Evolutionary conservation across 2,797 vertebrate genomes (phyloP), one percentile per base, ranked within the genome.

Genomic region (Odontamblyopus lacepedii): DNA sequence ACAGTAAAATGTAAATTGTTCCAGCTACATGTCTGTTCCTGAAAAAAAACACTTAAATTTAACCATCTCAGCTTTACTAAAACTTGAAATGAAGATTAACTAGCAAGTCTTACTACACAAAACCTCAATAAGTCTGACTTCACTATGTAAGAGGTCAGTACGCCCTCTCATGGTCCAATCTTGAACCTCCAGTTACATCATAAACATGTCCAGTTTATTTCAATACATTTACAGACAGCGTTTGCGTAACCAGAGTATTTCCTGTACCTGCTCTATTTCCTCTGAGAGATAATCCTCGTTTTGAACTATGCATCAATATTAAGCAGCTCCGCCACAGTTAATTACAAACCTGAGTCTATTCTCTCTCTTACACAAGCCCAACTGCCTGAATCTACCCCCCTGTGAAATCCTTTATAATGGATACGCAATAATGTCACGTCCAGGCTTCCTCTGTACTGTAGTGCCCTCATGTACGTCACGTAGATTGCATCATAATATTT

Each of bases 191-290:
- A n/a, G 50, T 12, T 15, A 7, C 11, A 68, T 35, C 44, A 30
- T 30, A 51, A 48, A 48, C 19, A 3, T 19, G 7, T 62, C 27
- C 6, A 9, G 19, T 60, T 15, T 64, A 61, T 59, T 26, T 7
- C 5, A 73, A n/a, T 0, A 3, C 67, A 72, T 62, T 12, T 29
- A 83, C 1, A 63, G 32, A 83, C 0, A 63, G 30, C 3, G 26
- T 13, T 27, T 69, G 51, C 56, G 73, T 64, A 12, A 41, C 60
- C 71, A 70, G 38, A 71, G n/a, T 57, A 11, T 68, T 84, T 76
- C 76, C 78, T 79, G 70, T 51, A 3, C 70, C 73, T 77, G 72
- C 77, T 76, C 66, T 69, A 77, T 77, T 79, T 78, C 74, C 74
- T 74, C 68, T 2, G 2, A 83, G 59, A 81, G 73, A 11, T 51